A percentile compares a stretch with the other conserved stretches of the same genome.
phyloP scores from a whole-genome alignment of 2,797 vertebrate genomes.

The Danionella dracula region DNA sequence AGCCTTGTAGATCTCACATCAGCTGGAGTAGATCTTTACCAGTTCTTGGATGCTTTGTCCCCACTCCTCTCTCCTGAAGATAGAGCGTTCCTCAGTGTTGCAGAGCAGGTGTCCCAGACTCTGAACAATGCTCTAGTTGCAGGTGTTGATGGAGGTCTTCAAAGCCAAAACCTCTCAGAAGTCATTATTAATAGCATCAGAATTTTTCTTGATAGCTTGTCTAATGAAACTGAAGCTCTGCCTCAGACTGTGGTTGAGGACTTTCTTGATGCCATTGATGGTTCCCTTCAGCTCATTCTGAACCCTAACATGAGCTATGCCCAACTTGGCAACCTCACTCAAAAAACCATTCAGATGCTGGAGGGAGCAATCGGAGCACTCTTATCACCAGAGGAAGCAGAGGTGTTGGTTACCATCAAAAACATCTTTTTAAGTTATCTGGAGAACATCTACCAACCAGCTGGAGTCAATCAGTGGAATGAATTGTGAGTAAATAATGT shows the following conservation, averaged over 20 bases:
- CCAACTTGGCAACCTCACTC: constrained; percentile 47
- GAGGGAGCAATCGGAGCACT: constrained; percentile 45
- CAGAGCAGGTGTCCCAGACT: constrained; percentile 48
- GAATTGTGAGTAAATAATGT: constrained; percentile 63
- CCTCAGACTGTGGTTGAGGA: constrained; percentile 39
- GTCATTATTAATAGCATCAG: constrained; percentile 49
- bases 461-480: constrained; percentile 56
- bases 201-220: constrained; percentile 36
- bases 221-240: background rate
- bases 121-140: constrained; percentile 53
- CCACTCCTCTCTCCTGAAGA: constrained; percentile 48
- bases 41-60: constrained; percentile 46
- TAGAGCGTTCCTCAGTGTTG: constrained; percentile 37
- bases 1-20: constrained; percentile 36
- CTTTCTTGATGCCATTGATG: constrained; percentile 45
- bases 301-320: constrained; percentile 45
- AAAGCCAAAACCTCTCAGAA: constrained; percentile 53
- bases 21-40: constrained; percentile 47
- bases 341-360: constrained; percentile 44
- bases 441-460: constrained; percentile 35
- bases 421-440: constrained; percentile 54
- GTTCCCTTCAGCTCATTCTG: constrained; percentile 54
- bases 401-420: constrained; percentile 50
- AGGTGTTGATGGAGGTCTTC: constrained; percentile 50
- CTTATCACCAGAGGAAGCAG: constrained; percentile 31